These are phyloP conservation scores for Rugalucina vietnamica DNA, from an alignment of 2,888 invertebrate genomes.

Conservation along the genomic window DNA sequence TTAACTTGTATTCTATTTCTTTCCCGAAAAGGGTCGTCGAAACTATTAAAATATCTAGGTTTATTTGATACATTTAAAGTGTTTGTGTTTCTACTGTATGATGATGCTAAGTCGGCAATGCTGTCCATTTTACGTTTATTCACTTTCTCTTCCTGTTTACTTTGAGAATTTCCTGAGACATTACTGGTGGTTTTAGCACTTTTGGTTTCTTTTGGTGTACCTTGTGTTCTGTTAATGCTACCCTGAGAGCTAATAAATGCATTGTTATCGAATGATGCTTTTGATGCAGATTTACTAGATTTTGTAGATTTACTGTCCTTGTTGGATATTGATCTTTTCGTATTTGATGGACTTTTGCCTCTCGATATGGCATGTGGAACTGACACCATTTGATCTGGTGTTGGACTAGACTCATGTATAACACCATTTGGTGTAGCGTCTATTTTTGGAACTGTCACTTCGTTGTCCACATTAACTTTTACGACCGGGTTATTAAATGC, in stretches of 20 bases:
- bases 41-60: slow-evolving; percentile 44
- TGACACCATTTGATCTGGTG: not conserved
- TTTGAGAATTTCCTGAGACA: not conserved
- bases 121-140: slow-evolving; percentile 28
- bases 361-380: not conserved
- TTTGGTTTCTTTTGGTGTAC: not conserved
- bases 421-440: not conserved
- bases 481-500: slow-evolving; percentile 59
- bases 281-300: not conserved
- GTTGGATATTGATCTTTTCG: not conserved
- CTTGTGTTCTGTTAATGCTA: slow-evolving; percentile 22
- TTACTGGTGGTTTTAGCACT: slow-evolving; percentile 6
- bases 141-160: not conserved
- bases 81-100: slow-evolving; percentile 69
- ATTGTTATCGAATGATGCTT: slow-evolving; percentile 46
- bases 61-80: slow-evolving; percentile 64
- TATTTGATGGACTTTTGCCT: not conserved
- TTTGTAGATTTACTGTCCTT: not conserved
- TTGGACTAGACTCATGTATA: not conserved
- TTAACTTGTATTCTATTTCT: slow-evolving; percentile 13
- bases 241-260: slow-evolving; percentile 57
- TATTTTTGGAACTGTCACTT: not conserved
- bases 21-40: slow-evolving; percentile 62
- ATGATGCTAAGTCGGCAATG: slow-evolving; percentile 65
- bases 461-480: slow-evolving; percentile 14